Evolutionary conservation across 1,140 invertebrate species (phyloP), one percentile per base, ranked within the genome.

Genomic region (Zaprionus ornatus): DNA sequence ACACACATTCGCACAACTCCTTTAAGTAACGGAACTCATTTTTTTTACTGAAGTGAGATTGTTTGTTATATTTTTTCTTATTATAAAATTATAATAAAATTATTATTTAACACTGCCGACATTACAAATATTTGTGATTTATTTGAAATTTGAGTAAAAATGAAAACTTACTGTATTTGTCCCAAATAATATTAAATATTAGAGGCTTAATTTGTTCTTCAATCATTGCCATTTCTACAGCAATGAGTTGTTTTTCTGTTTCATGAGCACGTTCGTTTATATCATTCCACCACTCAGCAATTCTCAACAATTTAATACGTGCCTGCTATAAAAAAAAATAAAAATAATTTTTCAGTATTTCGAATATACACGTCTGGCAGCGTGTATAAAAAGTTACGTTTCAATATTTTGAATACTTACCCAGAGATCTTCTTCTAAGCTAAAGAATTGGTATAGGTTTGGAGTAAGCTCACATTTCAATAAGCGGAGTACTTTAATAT

Each of bases 211-310:
- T 90, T 52, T 94, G 90, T 21, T 91, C 76, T 86, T 96, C 95
- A 68, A 96, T 80, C 61, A 76, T 65, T 6, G 87, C 74, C 50
- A 96, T 88, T 91, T 96, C 95, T 5, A 93, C 79, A 65, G 94
- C 91, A 65, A 96, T 94, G 13, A 96, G 91, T 37, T 93, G 93
- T 62, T 93, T 95, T 88, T 96, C 96, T 10, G 94, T 94, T 40
- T 93, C 90, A 15, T 94, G 92, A 3, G 94, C 93, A 21, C 94
- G 93, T 4, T 91, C 92, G 48, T 94, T 90, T 10, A 96, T 93
- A 84, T 95, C 94, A 92, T 96, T 96, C 85, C 93, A 94, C 93
- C 93, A 94, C 77, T 94, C 93, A 1, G 93, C 91, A 62, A 93
- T 93, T 29, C 93, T 71, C 55, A 74, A 52, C 3, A 92, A 64